A percentile compares a stretch with the other conserved stretches of the same genome.
These are phyloP conservation scores for Coturnix japonica DNA, from an alignment of 2,113 vertebrate species.

Conservation along the genomic window DNA sequence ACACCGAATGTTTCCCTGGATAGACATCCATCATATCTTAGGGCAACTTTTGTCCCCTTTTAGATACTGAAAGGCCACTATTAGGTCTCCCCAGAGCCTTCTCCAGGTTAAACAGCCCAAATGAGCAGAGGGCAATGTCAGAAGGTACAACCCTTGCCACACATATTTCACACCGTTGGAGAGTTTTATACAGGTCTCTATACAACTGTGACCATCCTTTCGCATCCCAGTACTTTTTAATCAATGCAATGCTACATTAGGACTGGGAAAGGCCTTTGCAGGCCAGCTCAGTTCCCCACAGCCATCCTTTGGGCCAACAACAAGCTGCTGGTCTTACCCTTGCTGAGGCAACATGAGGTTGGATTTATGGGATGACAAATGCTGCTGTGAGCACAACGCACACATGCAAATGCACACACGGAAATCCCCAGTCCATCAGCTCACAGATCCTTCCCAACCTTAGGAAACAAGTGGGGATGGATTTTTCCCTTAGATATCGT, in stretches of 20 bases:
- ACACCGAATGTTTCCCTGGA: too few species aligned
- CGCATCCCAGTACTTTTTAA: rapidly evolving
- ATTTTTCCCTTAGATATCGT: conserved; percentile 41
- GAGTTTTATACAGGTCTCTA: rapidly evolving
- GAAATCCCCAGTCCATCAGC: background rate
- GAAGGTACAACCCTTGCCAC: rapidly evolving
- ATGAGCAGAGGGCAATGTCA: background rate
- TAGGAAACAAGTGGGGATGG: conserved; percentile 42
- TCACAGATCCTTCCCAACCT: conserved; percentile 17
- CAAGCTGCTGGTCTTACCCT: background rate
- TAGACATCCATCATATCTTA: too few species aligned
- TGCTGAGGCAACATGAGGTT: background rate
- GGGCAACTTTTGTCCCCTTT: too few species aligned
- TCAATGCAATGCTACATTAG: rapidly evolving
- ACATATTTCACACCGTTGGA: background rate
- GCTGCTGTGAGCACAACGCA: rapidly evolving
- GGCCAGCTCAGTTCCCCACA: background rate
- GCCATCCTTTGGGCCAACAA: background rate
- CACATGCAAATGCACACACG: rapidly evolving
- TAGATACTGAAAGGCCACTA: too few species aligned
- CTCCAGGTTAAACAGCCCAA: too few species aligned
- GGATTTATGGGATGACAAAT: background rate
- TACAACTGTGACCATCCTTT: background rate
- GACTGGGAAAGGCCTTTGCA: background rate
- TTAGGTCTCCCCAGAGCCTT: too few species aligned